Evolutionary conservation across 1,140 invertebrate species (phyloP), one percentile per base, ranked within the genome.

Genomic region (Cydia splendana): DNA sequence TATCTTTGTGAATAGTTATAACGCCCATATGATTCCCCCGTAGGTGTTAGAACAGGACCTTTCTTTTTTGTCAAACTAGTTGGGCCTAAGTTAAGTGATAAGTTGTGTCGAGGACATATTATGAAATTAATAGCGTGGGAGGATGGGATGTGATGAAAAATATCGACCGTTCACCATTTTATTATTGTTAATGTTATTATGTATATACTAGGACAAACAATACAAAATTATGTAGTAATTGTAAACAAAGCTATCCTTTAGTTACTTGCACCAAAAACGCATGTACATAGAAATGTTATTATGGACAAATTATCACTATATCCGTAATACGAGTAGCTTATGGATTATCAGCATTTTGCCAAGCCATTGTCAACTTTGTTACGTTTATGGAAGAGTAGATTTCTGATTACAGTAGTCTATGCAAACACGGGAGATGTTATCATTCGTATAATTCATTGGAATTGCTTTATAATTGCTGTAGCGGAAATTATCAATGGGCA

Each of bases 401-500:
- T 48, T 69, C 24, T 20, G 6, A 20, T 76, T 69, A 51, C 15
- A 30, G 13, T 15, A 15, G 65, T 73, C 51, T 71, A 77, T 71
- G 65, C 45, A 76, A 69, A 76, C 62, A 45, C 34, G 3, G 38
- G 34, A 45, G 65, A 62, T 51, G 76, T 71, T 77, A 77, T 77
- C 76, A 38, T 13, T 34, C 12, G 65, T 45, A 38, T 69, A 67
- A 77, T 73, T 69, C 69, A 65, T 65, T 71, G 45, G 51, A 48
- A 77, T 77, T 51, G 76, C 76, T 73, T 77, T 77, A 73, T 77
- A 77, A 77, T 77, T 71, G 76, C 48, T 75, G 45, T 77, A 15
- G 67, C 30, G 65, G 45, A 73, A 34, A 71, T 77, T 71, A 71
- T 71, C 67, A 38, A 71, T 71, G 67, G 34, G 7, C 18, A 71